phyloP scores from a whole-genome alignment of 2,888 invertebrate species.

The Agrotis puta region DNA sequence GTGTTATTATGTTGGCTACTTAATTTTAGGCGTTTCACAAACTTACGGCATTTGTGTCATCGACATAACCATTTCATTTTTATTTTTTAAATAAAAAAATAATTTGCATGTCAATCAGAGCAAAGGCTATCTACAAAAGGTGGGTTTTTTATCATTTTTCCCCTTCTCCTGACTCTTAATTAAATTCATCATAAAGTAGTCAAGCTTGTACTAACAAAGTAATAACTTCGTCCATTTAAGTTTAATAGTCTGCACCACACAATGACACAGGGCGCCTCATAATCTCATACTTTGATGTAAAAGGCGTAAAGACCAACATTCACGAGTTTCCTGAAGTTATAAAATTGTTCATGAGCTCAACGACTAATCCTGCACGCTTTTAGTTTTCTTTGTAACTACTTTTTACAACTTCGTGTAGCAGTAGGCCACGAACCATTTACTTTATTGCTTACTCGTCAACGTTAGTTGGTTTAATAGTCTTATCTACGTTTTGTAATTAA shows the following conservation, averaged over 20 bases:
- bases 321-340: constrained; percentile 34
- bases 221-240: background rate
- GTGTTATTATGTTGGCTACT: constrained; percentile 46
- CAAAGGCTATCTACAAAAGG: background rate
- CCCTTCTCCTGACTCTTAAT: too few relatives aligned
- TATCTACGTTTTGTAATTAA: constrained; percentile 3
- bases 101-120: too few relatives aligned
- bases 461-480: constrained; percentile 7
- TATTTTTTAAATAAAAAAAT: background rate
- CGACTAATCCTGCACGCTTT: constrained; percentile 18
- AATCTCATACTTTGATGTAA: constrained; percentile 25
- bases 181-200: background rate
- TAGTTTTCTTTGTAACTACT: constrained; percentile 19
- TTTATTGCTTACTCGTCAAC: constrained; percentile 28
- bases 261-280: constrained; percentile 3
- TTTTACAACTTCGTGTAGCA: constrained; percentile 33
- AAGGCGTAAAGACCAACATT: constrained; percentile 23
- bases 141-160: constrained; percentile 11
- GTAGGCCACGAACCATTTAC: constrained; percentile 24
- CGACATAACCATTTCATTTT: constrained; percentile 3
- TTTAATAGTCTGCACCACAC: constrained; percentile 4
- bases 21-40: constrained; percentile 38
- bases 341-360: constrained; percentile 21
- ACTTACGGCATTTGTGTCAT: constrained; percentile 15
- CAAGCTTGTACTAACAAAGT: background rate